Percentiles rank a stretch among this genome's conserved stretches.
Evolutionary conservation across 2,888 invertebrate species (phyloP).

Genomic region (Andrena camellia): DNA sequence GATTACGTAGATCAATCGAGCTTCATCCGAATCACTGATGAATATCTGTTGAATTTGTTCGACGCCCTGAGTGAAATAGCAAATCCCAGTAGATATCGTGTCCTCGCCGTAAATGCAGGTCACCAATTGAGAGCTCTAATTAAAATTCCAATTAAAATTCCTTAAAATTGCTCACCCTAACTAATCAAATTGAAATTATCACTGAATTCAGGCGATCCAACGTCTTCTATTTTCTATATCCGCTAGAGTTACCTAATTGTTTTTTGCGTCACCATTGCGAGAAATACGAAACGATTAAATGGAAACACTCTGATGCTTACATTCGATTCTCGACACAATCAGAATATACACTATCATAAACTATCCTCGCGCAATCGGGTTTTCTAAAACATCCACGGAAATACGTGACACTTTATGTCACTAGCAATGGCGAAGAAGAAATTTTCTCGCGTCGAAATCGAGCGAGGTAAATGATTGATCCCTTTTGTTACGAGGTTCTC

Average conservation of each 20-base stretch:
- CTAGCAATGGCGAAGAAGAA: conserved; percentile 44
- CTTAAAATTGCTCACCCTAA: neutral
- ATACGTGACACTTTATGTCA: conserved; percentile 28
- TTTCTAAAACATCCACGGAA: conserved; percentile 22
- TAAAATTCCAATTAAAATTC: conserved; percentile 14
- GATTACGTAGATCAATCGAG: conserved; percentile 35
- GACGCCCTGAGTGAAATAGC: conserved; percentile 32
- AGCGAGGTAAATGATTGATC: conserved; percentile 60
- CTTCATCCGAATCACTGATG: conserved; percentile 26
- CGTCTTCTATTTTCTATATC: neutral
- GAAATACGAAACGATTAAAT: neutral
- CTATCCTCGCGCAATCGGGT: neutral
- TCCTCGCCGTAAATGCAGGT: conserved; percentile 4
- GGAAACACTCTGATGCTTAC: too few species aligned
- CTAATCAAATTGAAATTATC: neutral
- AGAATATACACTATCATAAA: neutral
- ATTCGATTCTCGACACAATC: too few species aligned
- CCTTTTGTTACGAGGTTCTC: conserved; percentile 58
- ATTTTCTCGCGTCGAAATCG: conserved; percentile 53
- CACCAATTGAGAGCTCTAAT: neutral
- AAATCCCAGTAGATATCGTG: neutral
- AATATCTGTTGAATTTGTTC: conserved; percentile 18
- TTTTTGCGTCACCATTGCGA: neutral
- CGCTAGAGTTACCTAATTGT: neutral
- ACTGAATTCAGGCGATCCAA: neutral